Evolutionary conservation across 1,140 invertebrate species (phyloP).

Genomic region (Rhizoglyphus robini): DNA sequence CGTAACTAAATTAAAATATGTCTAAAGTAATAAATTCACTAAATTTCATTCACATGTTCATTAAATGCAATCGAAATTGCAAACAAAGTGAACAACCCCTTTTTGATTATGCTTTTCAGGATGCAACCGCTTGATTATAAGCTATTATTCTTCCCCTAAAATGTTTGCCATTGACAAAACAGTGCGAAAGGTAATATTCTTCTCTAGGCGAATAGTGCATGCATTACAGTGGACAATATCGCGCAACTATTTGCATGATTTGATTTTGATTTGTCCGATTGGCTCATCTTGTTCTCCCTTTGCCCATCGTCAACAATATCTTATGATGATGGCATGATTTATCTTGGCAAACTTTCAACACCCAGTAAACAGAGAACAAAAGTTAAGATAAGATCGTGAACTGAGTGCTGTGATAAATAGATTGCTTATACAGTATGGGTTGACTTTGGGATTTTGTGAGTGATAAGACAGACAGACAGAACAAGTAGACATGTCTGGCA

Average conservation of each 20-base stretch:
- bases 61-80: too few species aligned
- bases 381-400: too few species aligned
- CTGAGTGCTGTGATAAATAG: too few species aligned
- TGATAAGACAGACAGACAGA: neutral
- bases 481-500: conserved; percentile 9
- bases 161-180: neutral
- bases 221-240: neutral
- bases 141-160: too few species aligned
- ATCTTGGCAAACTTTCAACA: conserved; percentile 2
- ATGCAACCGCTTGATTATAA: too few species aligned
- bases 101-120: too few species aligned
- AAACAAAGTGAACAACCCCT: too few species aligned
- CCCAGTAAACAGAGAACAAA: neutral
- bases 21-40: too few species aligned
- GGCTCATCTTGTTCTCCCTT: neutral
- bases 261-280: too few species aligned
- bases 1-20: too few species aligned
- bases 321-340: neutral
- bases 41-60: too few species aligned
- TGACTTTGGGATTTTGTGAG: neutral
- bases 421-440: too few species aligned
- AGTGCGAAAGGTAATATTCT: neutral
- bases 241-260: neutral
- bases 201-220: neutral
- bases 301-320: neutral